Evolutionary conservation across 1,140 invertebrate species (phyloP).

Genomic region (Zaprionus vittiger): DNA sequence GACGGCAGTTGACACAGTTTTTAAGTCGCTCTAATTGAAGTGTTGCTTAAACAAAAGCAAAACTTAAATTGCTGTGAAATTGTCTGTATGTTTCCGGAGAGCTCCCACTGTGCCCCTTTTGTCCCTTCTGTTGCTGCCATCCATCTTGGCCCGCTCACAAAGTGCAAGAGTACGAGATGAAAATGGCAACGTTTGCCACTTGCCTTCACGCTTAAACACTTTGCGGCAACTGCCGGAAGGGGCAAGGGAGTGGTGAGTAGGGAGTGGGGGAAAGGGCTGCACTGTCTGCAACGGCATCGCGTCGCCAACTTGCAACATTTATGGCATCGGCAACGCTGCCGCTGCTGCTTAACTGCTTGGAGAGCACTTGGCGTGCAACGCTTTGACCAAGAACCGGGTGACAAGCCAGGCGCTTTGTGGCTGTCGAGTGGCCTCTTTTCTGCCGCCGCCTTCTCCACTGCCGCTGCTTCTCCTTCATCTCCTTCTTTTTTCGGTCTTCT

Average conservation of each 20-base stretch:
- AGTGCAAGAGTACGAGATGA: slow-evolving; percentile 30
- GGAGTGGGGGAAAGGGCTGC: background rate
- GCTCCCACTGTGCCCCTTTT: background rate
- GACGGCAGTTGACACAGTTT: slow-evolving; percentile 74
- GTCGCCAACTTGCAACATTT: slow-evolving; percentile 65
- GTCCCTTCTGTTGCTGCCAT: background rate
- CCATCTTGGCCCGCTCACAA: slow-evolving; percentile 17
- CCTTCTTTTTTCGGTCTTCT: slow-evolving; percentile 12
- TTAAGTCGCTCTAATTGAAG: slow-evolving; percentile 75
- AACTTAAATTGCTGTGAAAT: slow-evolving; percentile 81
- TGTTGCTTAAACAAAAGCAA: slow-evolving; percentile 82
- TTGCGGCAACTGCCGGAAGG: slow-evolving; percentile 30
- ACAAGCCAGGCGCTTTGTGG: slow-evolving; percentile 79
- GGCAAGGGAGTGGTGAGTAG: slow-evolving; percentile 10
- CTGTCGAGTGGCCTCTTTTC: slow-evolving; percentile 64
- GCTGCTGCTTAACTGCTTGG: slow-evolving; percentile 69
- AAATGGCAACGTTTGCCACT: slow-evolving; percentile 64
- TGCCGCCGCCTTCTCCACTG: background rate
- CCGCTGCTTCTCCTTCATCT: background rate
- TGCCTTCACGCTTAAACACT: slow-evolving; percentile 55
- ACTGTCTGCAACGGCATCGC: slow-evolving; percentile 34
- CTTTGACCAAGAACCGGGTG: slow-evolving; percentile 78
- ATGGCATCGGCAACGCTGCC: slow-evolving; percentile 68
- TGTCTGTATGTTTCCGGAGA: slow-evolving; percentile 44
- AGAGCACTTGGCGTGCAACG: slow-evolving; percentile 72